These are phyloP conservation scores for Zapus hudsonius DNA, from an alignment of 2,113 vertebrate genomes.

Conservation along the genomic window DNA sequence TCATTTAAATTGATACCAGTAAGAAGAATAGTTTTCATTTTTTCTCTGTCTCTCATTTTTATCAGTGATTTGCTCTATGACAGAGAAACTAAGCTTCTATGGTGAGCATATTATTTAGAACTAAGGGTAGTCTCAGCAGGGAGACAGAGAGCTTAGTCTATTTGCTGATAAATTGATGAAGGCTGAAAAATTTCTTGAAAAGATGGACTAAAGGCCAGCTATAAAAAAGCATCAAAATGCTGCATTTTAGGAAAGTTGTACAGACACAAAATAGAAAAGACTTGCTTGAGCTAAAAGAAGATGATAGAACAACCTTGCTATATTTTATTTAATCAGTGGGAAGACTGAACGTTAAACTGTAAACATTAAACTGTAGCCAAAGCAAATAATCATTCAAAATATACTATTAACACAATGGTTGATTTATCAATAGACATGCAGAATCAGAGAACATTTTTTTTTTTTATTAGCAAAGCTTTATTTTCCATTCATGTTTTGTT, in stretches of 20 bases:
- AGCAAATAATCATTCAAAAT: not conserved
- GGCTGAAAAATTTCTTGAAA: conserved; percentile 39
- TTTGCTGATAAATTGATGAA: conserved; percentile 31
- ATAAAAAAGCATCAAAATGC: conserved; percentile 10
- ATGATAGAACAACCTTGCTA: not conserved
- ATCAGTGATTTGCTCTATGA: conserved; percentile 25
- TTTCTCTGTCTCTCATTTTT: conserved; percentile 4
- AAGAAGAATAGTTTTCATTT: not conserved
- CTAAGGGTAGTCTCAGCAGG: not conserved
- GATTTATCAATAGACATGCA: not conserved
- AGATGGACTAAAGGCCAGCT: not conserved
- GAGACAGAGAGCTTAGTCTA: not conserved
- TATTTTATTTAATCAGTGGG: not conserved
- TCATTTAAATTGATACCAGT: not conserved
- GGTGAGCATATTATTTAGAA: not conserved
- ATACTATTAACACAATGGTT: not conserved
- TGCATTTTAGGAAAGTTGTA: not conserved
- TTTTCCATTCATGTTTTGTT: conserved; percentile 8
- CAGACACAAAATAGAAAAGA: not conserved
- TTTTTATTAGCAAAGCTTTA: conserved; percentile 10
- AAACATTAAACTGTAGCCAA: not conserved
- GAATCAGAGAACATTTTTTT: not conserved
- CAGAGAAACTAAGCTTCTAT: not conserved
- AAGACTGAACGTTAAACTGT: not conserved
- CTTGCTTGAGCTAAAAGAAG: not conserved